Evolutionary conservation across 2,797 vertebrate species (phyloP).

Genomic region (Macropodus opercularis): DNA sequence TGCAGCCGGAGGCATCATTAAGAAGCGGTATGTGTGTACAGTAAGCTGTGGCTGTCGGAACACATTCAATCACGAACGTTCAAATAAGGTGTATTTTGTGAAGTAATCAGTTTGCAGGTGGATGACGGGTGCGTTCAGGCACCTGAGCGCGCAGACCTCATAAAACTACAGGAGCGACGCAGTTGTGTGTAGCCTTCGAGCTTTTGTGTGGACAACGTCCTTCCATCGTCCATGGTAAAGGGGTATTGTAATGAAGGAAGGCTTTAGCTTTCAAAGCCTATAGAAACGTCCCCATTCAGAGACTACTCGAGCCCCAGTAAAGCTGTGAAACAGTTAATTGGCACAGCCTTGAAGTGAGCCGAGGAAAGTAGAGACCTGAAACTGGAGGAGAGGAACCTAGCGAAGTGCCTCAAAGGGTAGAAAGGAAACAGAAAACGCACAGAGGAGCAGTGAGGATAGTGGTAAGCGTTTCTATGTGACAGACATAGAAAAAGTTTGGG

Average conservation of each 20-base stretch:
- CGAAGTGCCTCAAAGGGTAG: conserved; percentile 21
- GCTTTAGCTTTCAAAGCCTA: conserved; percentile 13
- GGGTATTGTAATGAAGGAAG: conserved; percentile 19
- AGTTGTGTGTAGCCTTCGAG: not conserved
- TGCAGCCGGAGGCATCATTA: conserved; percentile 34
- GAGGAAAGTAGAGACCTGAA: conserved; percentile 35
- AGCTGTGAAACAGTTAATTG: conserved; percentile 57
- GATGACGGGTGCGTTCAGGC: not conserved
- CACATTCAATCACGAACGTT: conserved; percentile 38
- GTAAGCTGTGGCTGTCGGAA: conserved; percentile 45
- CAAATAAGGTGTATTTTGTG: not conserved
- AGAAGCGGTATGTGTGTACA: conserved; percentile 30
- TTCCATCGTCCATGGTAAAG: conserved; percentile 24
- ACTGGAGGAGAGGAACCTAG: conserved; percentile 34
- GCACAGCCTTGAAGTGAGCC: conserved; percentile 65
- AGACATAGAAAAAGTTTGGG: conserved; percentile 1
- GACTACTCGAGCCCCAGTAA: conserved; percentile 18
- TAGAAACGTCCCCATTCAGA: conserved; percentile 34
- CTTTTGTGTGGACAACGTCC: conserved; percentile 14
- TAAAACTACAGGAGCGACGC: not conserved
- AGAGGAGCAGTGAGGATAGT: conserved; percentile 8
- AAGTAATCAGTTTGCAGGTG: conserved; percentile 5
- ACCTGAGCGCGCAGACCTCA: conserved; percentile 2
- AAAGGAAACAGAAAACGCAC: conserved; percentile 23
- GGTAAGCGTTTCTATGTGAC: conserved; percentile 41